Base-by-base conservation (phyloP, 2,797 vertebrate genomes). In the Microctenopoma stevenorrisi region DNA sequence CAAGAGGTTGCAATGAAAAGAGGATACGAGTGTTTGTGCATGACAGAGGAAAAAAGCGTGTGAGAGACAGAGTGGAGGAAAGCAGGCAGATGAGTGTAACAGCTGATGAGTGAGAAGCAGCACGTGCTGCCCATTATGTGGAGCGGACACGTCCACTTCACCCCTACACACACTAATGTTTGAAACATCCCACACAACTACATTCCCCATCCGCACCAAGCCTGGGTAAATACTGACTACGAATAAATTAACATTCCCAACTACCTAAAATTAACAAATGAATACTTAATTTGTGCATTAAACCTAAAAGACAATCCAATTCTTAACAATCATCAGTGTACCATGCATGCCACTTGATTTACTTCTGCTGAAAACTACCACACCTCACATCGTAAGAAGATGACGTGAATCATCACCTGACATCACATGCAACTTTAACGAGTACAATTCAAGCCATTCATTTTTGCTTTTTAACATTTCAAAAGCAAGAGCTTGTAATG, bases 91-190 rank as follows among this genome's bases (percentile, higher is more conserved):
- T 75, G 69, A 76, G 73, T 74, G 64, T 51, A 87, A 85, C 86
- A 89, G 88, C 88, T 89, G 90, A 88, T 43, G 76, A 72, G 79
- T 72, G 67, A 88, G 76, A 76, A 88, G 81, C 57, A 54, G 68
- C 85, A 86, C 80, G 79, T 91, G 89, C 78, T 70, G 67, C 79
- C 65, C 72, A 83, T 91, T 79, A 87, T 74, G 64, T 74, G 68
- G 43, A 48, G 64, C 26, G 38, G 74, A 79, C 68, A 58, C 63
- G 74, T 68, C 69, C 62, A 38, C 66, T 68, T 48, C 61, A 68
- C 52, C 72, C 65, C 57, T 53, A 70, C 74, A 84, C 26, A 50
- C 51, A 62, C 68, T 62, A 76, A 86, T 73, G 76, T 68, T 70
- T 88, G 70, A 75, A 83, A 85, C 66, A 65, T 51, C 52, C 30